phyloP scores from a whole-genome alignment of 2,797 vertebrate genomes.

The Phataginus tetradactyla region DNA sequence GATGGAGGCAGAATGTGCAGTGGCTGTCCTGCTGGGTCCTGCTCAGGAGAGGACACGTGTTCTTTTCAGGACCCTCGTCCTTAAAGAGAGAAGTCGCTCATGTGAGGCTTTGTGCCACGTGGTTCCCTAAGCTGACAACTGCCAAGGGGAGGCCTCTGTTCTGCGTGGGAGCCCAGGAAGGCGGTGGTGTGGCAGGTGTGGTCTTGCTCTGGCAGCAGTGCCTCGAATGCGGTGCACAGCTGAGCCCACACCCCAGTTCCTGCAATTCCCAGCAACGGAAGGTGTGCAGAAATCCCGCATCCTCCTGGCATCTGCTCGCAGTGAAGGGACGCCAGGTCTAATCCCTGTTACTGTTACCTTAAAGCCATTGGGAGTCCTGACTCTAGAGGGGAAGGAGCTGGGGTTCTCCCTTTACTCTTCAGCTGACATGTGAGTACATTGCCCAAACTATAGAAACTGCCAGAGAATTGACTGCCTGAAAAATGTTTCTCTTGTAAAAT shows the following conservation, averaged over 20 bases:
- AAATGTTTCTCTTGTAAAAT: not conserved
- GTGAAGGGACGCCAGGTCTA: not conserved
- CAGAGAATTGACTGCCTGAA: not conserved
- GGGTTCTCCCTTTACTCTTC: not conserved
- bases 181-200: accelerated
- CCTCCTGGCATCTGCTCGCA: not conserved
- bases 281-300: not conserved
- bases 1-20: not conserved
- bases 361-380: not conserved
- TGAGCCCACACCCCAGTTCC: not conserved
- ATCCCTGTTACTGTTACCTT: not conserved
- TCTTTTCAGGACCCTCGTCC: not conserved
- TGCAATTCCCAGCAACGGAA: not conserved
- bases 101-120: not conserved
- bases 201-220: not conserved
- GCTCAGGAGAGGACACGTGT: slow-evolving; percentile 19
- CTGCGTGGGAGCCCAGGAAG: not conserved
- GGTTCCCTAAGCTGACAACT: not conserved
- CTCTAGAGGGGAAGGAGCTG: not conserved
- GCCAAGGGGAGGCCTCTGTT: not conserved
- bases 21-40: not conserved
- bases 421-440: not conserved
- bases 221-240: not conserved
- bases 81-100: slow-evolving; percentile 48
- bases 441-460: not conserved